A percentile compares a stretch with the other conserved stretches of the same genome.
phyloP scores from a whole-genome alignment of 2,113 vertebrate species.

The Noctilio leporinus region DNA sequence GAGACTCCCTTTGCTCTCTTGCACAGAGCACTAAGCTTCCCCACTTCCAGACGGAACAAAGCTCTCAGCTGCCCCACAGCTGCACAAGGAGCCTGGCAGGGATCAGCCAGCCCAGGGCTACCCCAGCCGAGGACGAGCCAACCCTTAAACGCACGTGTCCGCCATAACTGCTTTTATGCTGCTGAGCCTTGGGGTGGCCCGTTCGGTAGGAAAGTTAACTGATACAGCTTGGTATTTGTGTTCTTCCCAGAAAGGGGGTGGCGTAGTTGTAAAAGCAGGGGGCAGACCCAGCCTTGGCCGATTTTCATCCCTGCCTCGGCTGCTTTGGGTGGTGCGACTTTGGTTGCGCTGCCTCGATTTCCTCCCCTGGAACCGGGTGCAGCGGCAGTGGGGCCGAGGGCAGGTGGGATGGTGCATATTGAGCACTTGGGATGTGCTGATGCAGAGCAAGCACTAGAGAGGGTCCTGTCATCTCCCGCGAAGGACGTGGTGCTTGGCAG shows the following conservation, averaged over 20 bases:
- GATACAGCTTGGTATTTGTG: not conserved
- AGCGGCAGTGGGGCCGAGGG: not conserved
- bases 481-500: not conserved
- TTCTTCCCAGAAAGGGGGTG: not conserved
- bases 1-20: not conserved
- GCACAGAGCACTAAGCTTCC: fast-evolving
- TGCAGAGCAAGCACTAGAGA: not conserved
- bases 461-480: not conserved
- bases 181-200: not conserved
- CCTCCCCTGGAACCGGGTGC: not conserved
- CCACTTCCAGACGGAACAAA: not conserved
- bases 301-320: not conserved
- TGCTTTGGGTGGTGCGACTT: not conserved
- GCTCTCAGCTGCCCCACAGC: not conserved
- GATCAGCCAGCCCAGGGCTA: not conserved
- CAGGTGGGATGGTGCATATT: not conserved
- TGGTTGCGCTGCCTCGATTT: not conserved
- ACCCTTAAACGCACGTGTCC: not conserved
- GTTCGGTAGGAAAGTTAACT: not conserved
- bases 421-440: not conserved
- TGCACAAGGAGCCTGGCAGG: not conserved
- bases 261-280: not conserved
- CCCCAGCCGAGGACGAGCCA: not conserved
- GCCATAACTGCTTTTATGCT: not conserved
- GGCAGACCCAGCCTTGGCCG: not conserved